phyloP scores from a whole-genome alignment of 2,888 invertebrate genomes.

The Ectemnius cavifrons region DNA sequence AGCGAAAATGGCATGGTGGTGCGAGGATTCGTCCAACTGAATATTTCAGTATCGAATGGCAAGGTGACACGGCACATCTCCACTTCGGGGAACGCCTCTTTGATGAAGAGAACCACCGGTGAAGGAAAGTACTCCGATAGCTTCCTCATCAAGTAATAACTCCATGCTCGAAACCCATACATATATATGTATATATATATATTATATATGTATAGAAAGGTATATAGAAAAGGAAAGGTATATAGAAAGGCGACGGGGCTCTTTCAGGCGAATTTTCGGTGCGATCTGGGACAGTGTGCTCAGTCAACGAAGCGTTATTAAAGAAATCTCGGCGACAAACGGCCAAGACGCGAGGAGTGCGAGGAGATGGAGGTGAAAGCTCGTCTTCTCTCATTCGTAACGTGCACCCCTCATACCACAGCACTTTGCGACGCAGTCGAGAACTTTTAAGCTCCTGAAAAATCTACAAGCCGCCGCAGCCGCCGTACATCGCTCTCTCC shows the following conservation, averaged over 20 bases:
- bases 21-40: too few species aligned
- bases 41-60: too few species aligned
- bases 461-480: too few species aligned
- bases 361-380: constrained; percentile 3
- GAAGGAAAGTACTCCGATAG: too few species aligned
- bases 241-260: not conserved
- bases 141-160: constrained; percentile 1
- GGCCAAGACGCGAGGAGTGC: not conserved
- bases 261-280: constrained; percentile 16
- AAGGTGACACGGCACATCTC: too few species aligned
- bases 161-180: too few species aligned
- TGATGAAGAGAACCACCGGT: too few species aligned
- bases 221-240: not conserved
- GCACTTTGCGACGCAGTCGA: constrained; percentile 20
- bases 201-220: too few species aligned
- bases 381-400: constrained; percentile 6
- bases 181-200: too few species aligned
- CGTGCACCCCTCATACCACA: not conserved
- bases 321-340: constrained; percentile 11
- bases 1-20: too few species aligned
- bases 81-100: too few species aligned
- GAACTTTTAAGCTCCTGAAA: constrained; percentile 16
- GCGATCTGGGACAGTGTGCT: constrained; percentile 8
- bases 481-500: too few species aligned
- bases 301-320: constrained; percentile 26